Conservation (phyloP, 2,113 vertebrate species). For the Rhinoptilus africanus region DNA sequence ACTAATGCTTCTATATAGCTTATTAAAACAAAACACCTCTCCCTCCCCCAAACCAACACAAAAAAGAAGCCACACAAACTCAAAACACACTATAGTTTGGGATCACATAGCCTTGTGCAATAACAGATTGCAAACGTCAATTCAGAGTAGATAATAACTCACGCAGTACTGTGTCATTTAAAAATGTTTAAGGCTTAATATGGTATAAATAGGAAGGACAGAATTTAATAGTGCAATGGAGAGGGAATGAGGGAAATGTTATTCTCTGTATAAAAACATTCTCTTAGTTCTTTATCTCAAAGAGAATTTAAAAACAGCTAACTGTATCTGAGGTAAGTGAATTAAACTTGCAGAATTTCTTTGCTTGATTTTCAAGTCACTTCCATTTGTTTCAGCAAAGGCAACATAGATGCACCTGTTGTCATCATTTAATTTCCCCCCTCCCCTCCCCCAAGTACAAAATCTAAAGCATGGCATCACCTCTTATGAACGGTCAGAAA, state of each 20-base stretch:
- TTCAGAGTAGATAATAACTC: background rate
- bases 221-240: background rate
- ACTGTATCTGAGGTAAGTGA: background rate
- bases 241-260: background rate
- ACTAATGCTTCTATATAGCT: background rate
- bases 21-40: background rate
- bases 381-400: slow-evolving; percentile 6
- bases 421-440: background rate
- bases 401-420: background rate
- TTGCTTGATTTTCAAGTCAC: slow-evolving; percentile 24
- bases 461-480: background rate
- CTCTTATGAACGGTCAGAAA: background rate
- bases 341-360: background rate
- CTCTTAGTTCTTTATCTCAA: background rate
- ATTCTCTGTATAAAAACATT: background rate
- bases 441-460: background rate
- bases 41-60: background rate
- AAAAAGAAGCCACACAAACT: background rate
- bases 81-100: background rate
- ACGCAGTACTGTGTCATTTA: background rate
- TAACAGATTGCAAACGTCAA: background rate
- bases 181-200: background rate
- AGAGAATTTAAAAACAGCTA: background rate
- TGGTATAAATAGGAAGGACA: background rate
- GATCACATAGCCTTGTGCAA: background rate